phyloP scores from a whole-genome alignment of 2,113 vertebrate genomes.

The Puntigrus tetrazona region DNA sequence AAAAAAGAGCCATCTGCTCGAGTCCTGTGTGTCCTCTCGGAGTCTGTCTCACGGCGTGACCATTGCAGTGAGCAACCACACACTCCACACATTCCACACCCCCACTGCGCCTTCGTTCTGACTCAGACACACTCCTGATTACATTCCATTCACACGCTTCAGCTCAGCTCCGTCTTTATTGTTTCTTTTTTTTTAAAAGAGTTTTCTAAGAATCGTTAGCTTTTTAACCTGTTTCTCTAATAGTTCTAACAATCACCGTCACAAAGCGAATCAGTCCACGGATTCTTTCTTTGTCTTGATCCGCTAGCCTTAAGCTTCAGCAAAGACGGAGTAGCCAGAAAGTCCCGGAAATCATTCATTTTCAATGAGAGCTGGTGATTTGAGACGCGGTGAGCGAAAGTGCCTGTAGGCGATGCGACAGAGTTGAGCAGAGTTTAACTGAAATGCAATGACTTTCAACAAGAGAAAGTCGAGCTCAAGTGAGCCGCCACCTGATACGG shows the following conservation, averaged over 20 bases:
- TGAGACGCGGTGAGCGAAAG: neutral
- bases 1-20: constrained; percentile 18
- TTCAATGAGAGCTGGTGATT: neutral
- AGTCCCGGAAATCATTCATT: neutral
- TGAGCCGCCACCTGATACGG: neutral
- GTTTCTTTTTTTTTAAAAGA: neutral
- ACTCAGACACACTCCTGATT: neutral
- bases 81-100: neutral
- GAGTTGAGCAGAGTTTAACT: constrained; percentile 10
- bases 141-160: neutral
- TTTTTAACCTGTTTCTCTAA: neutral
- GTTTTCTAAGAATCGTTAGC: neutral
- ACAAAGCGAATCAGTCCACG: neutral
- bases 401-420: neutral
- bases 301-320: neutral
- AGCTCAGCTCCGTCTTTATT: neutral
- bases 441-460: neutral
- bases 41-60: constrained; percentile 2
- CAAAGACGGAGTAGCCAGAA: neutral
- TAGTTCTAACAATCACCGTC: neutral
- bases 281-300: neutral
- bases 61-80: constrained; percentile 12
- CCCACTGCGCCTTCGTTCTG: neutral
- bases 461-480: neutral
- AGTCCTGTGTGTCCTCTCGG: neutral